These are phyloP conservation scores for Plusia festucae DNA, from an alignment of 2,888 invertebrate genomes.

Conservation along the genomic window DNA sequence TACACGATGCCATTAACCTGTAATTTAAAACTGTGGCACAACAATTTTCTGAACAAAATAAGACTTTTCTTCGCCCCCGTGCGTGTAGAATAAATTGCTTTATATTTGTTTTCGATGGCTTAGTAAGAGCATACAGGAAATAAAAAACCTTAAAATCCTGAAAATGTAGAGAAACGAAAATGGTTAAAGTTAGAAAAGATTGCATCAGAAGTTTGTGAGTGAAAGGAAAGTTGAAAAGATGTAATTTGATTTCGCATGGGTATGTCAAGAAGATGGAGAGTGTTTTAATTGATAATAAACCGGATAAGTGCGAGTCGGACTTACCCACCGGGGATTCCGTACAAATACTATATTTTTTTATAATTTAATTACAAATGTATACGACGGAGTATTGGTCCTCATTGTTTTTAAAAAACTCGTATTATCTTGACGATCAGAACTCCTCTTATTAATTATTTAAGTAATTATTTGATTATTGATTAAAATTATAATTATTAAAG, in stretches of 20 bases:
- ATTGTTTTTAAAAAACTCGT: too few relatives aligned
- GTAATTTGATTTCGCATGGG: neutral
- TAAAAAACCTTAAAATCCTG: neutral
- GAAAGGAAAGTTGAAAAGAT: neutral
- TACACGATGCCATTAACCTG: conserved; percentile 1
- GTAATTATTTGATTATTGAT: too few relatives aligned
- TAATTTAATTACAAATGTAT: too few relatives aligned
- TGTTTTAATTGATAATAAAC: neutral
- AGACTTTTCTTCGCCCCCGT: neutral
- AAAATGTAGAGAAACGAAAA: neutral
- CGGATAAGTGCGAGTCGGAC: too few relatives aligned
- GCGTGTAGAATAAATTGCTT: neutral
- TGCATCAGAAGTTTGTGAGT: neutral
- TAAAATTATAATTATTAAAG: too few relatives aligned
- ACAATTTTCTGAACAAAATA: neutral
- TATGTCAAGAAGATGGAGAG: neutral
- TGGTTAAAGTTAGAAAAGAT: conserved; percentile 2
- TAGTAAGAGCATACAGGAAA: neutral
- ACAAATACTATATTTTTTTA: too few relatives aligned
- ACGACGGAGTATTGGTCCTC: too few relatives aligned
- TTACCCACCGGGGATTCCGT: too few relatives aligned
- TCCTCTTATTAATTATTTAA: too few relatives aligned
- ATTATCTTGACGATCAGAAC: too few relatives aligned
- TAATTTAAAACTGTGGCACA: neutral
- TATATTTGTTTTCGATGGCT: neutral